Evolutionary conservation across 2,888 invertebrate species (phyloP).

Genomic region (Polydrusus cervinus): DNA sequence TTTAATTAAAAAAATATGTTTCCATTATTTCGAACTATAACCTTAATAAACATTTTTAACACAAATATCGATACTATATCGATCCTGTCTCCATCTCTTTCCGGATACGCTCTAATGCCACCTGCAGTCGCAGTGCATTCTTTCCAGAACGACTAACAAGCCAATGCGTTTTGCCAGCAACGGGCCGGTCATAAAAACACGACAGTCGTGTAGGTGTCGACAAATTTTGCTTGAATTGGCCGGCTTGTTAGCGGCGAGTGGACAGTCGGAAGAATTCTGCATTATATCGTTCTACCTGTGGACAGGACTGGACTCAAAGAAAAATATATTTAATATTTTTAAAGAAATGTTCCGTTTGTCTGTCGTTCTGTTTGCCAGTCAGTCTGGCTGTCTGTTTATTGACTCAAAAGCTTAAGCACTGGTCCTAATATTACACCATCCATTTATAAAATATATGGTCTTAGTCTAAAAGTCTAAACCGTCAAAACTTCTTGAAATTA

Average conservation of each 20-base stretch:
- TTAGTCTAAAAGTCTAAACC: background rate
- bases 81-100: background rate
- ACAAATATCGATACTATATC: background rate
- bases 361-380: background rate
- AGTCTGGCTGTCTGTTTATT: too few species aligned
- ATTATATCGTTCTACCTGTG: slow-evolving; percentile 30
- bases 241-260: slow-evolving; percentile 41
- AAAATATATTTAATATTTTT: too few species aligned
- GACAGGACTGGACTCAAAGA: slow-evolving; percentile 12
- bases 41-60: too few species aligned
- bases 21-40: too few species aligned
- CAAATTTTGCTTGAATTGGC: slow-evolving; percentile 43
- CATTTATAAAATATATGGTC: background rate
- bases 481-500: background rate
- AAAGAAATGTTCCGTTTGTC: too few species aligned
- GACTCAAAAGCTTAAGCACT: background rate
- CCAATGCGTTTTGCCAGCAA: slow-evolving; percentile 37
- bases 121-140: slow-evolving; percentile 33
- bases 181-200: slow-evolving; percentile 46
- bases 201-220: slow-evolving; percentile 40
- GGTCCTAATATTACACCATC: background rate
- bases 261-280: slow-evolving; percentile 32
- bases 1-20: too few species aligned
- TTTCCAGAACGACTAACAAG: slow-evolving; percentile 39
- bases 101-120: slow-evolving; percentile 7